A percentile compares a stretch with the other conserved stretches of the same genome.
Conservation (phyloP, 1,140 invertebrate genomes). For the Zaprionus africanus region DNA sequence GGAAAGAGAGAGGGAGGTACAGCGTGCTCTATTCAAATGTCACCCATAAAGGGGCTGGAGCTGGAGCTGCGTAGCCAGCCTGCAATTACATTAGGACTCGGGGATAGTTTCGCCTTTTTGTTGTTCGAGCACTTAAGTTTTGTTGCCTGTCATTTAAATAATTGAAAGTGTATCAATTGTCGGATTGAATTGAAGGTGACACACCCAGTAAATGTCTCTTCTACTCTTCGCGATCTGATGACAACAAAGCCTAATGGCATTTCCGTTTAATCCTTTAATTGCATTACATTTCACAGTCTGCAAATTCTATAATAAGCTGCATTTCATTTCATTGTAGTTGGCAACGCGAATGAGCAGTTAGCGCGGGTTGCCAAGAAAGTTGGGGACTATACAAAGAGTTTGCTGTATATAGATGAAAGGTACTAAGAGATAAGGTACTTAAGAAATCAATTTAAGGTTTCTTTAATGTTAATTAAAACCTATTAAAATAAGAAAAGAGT, state of each 20-base stretch:
- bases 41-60: background rate
- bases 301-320: slow-evolving; percentile 72
- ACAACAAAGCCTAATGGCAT: slow-evolving; percentile 76
- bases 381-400: background rate
- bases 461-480: too few relatives aligned
- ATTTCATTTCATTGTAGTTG: slow-evolving; percentile 23
- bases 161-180: slow-evolving; percentile 69
- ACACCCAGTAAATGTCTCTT: background rate
- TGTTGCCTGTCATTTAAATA: slow-evolving; percentile 75
- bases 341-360: slow-evolving; percentile 10
- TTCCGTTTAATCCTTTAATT: slow-evolving; percentile 76
- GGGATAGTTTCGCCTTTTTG: slow-evolving; percentile 38
- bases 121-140: slow-evolving; percentile 68
- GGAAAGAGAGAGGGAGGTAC: slow-evolving; percentile 56
- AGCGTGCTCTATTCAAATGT: slow-evolving; percentile 76
- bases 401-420: background rate
- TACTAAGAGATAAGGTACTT: background rate
- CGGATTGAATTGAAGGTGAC: slow-evolving; percentile 17
- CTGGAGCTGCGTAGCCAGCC: background rate
- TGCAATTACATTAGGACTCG: slow-evolving; percentile 73
- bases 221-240: slow-evolving; percentile 20
- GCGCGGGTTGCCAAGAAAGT: slow-evolving; percentile 31
- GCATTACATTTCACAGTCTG: slow-evolving; percentile 77
- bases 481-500: too few relatives aligned
- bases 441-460: background rate